A percentile compares a stretch with the other conserved stretches of the same genome.
phyloP scores from a whole-genome alignment of 2,888 invertebrate species.

The Drosophila dives region DNA sequence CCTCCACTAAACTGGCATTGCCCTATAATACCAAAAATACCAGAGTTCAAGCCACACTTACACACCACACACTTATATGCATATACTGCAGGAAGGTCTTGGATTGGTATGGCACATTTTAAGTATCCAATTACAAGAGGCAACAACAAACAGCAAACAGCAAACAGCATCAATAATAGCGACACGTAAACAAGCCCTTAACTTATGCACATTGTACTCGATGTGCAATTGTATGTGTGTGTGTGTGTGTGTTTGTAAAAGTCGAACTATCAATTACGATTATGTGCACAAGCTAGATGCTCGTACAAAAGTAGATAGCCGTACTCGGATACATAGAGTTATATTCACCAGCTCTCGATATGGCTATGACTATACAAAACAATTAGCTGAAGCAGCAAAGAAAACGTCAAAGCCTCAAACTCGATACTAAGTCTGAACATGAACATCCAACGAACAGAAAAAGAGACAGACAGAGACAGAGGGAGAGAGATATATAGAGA shows the following conservation, averaged over 20 bases:
- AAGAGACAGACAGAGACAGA: background rate
- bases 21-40: conserved; percentile 51
- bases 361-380: conserved; percentile 50
- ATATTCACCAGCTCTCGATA: conserved; percentile 22
- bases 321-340: conserved; percentile 1
- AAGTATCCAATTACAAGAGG: conserved; percentile 66
- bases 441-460: background rate
- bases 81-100: conserved; percentile 39
- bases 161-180: conserved; percentile 31
- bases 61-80: background rate
- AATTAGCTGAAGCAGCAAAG: conserved; percentile 51
- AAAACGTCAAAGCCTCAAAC: conserved; percentile 52
- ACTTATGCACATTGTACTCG: conserved; percentile 63
- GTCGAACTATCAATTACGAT: conserved; percentile 62
- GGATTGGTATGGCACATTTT: conserved; percentile 56
- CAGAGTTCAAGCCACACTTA: conserved; percentile 61
- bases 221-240: conserved; percentile 3
- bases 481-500: conserved; percentile 5
- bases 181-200: conserved; percentile 57
- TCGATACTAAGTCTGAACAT: conserved; percentile 48
- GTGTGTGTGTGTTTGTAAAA: conserved; percentile 26
- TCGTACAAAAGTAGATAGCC: conserved; percentile 17
- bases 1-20: background rate
- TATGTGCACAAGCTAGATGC: conserved; percentile 45
- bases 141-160: conserved; percentile 37